Evolutionary conservation across 2,113 vertebrate species (phyloP).

Genomic region (Scatophagus argus): DNA sequence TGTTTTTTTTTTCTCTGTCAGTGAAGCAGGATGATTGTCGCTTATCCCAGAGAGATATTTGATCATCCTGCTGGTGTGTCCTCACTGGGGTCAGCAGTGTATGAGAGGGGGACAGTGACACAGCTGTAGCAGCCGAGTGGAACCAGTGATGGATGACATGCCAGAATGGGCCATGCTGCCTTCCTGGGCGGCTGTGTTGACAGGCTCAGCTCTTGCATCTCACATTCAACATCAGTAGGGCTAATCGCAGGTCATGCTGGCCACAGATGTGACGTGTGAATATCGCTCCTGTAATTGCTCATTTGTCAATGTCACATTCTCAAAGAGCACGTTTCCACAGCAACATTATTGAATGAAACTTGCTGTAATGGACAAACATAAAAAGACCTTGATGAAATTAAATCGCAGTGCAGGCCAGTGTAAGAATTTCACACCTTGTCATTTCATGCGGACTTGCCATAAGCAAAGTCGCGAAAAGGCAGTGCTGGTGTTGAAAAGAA

Average conservation of each 20-base stretch:
- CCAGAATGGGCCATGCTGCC: conserved; percentile 65
- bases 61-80: conserved; percentile 68
- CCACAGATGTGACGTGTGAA: conserved; percentile 74
- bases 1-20: conserved; percentile 37
- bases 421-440: conserved; percentile 30
- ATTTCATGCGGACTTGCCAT: conserved; percentile 20
- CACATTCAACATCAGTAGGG: conserved; percentile 69
- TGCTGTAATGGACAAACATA: conserved; percentile 36
- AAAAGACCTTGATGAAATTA: conserved; percentile 17
- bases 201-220: conserved; percentile 67
- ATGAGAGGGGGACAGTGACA: conserved; percentile 73
- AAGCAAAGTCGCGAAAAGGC: conserved; percentile 5
- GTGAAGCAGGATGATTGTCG: conserved; percentile 56
- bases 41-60: conserved; percentile 69
- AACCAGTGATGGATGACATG: conserved; percentile 83
- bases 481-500: neutral
- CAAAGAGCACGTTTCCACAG: conserved; percentile 46
- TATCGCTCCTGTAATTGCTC: conserved; percentile 79
- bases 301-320: conserved; percentile 82
- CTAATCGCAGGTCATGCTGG: conserved; percentile 76
- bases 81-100: conserved; percentile 74
- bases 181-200: conserved; percentile 69
- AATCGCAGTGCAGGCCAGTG: neutral
- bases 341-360: conserved; percentile 56
- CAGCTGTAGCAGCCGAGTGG: conserved; percentile 75